Evolutionary conservation across 2,888 invertebrate species (phyloP).

Genomic region (Watsonalla cultraria): DNA sequence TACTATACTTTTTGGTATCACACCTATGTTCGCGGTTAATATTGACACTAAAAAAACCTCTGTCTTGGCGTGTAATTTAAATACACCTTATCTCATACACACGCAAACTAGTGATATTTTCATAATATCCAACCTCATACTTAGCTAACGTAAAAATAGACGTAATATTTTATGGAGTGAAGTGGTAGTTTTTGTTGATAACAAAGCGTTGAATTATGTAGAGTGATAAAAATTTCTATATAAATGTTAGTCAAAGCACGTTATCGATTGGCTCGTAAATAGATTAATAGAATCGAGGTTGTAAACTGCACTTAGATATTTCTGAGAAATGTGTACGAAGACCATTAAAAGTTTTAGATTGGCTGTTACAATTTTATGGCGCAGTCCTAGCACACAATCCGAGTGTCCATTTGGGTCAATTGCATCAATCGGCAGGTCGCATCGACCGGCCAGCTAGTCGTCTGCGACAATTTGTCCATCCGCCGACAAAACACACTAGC

Average conservation of each 20-base stretch:
- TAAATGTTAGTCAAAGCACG: background rate
- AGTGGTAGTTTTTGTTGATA: too few species aligned
- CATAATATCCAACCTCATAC: too few species aligned
- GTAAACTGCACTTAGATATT: slow-evolving; percentile 10
- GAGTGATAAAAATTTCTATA: too few species aligned
- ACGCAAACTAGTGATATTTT: too few species aligned
- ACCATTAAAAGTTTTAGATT: slow-evolving; percentile 38
- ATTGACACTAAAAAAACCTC: slow-evolving; percentile 30
- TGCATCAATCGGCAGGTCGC: slow-evolving; percentile 46
- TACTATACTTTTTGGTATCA: slow-evolving; percentile 31
- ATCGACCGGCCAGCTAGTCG: slow-evolving; percentile 28
- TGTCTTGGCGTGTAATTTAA: too few species aligned
- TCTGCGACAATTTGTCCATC: slow-evolving; percentile 17
- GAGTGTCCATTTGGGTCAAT: slow-evolving; percentile 51
- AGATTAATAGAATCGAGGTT: slow-evolving; percentile 13
- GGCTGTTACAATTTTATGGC: slow-evolving; percentile 38
- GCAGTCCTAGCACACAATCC: slow-evolving; percentile 26
- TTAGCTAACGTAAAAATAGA: too few species aligned
- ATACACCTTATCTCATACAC: too few species aligned
- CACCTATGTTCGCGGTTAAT: slow-evolving; percentile 6
- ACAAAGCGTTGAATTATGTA: too few species aligned
- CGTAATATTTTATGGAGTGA: too few species aligned
- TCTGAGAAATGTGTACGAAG: slow-evolving; percentile 18
- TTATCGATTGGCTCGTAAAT: slow-evolving; percentile 7
- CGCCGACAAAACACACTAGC: slow-evolving; percentile 6